Evolutionary conservation across 2,113 vertebrate species (phyloP).

Genomic region (Prinia subflava): DNA sequence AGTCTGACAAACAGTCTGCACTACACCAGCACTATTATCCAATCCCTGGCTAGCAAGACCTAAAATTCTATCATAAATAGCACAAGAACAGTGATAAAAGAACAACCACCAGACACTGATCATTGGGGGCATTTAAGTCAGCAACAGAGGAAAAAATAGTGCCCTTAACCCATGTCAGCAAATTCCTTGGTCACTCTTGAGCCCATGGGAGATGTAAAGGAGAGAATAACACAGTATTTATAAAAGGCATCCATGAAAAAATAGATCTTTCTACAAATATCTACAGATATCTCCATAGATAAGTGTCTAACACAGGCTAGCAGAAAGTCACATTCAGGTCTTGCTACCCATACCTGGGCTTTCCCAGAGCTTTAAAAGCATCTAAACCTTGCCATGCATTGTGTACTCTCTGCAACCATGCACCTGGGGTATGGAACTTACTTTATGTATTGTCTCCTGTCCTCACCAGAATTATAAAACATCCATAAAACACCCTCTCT

Average conservation of each 20-base stretch:
- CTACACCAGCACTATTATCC: background rate
- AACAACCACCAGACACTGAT: background rate
- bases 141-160: background rate
- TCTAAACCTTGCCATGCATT: background rate
- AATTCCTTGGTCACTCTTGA: background rate
- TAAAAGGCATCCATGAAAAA: background rate
- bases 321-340: background rate
- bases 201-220: background rate
- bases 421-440: background rate
- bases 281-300: background rate
- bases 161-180: background rate
- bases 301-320: background rate
- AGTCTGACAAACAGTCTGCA: background rate
- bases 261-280: background rate
- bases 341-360: background rate
- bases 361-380: background rate
- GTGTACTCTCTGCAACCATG: rapidly evolving
- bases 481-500: no score
- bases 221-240: background rate
- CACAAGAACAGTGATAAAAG: background rate
- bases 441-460: background rate
- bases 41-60: background rate
- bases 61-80: background rate
- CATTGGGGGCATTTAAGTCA: background rate
- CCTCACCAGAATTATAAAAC: background rate